Base-by-base conservation (phyloP, 2,888 invertebrate genomes). In the Emesis russula region DNA sequence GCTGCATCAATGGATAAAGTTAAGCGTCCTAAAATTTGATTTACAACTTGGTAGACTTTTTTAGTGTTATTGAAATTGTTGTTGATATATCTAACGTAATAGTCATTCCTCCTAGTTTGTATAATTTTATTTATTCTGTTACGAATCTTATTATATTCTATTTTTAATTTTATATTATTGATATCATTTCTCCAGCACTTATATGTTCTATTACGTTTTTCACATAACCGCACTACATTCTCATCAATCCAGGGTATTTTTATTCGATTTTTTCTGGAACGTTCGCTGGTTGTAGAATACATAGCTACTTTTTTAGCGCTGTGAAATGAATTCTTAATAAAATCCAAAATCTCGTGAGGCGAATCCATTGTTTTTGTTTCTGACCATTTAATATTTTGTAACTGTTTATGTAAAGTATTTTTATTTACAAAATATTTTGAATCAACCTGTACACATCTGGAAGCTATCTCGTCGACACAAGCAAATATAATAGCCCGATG, bases 401-500 rank as follows among this genome's bases (percentile, higher is more conserved):
- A 9, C 41, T 41, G 41, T 41, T 41, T 41, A 41, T 41, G 9
- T 9, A 41, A 9, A 41, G 11, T 41, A 41, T 41, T 41, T 25
- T 25, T 25, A 25, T 25, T 25, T 25, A 25, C 25, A 25, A 25
- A 25, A 25, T 25, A 25, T 25, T 25, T 25, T 25, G 25, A 25
- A 25, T 25, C 25, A 25, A 25, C 25, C 25, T 25, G 25, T 25
- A 25, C 25, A 25, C 25, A 25, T 25, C 25, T 25, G 25, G 25
- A 25, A 25, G 25, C 25, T 25, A 25, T 25, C 25, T 25, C 25
- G 25, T 25, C 25, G 5, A 73, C n/a, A 66, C 81, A 83, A 3
- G 80, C 31, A 74, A 83, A 77, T 4, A 85, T 44, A 58, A 77
- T 80, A 2, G 74, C 77, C 11, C 85, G 78, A 41, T 84, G 87